A percentile compares a stretch with the other conserved stretches of the same genome.
These are phyloP conservation scores for Mercenaria mercenaria DNA, from an alignment of 1,140 invertebrate species.

Conservation along the genomic window DNA sequence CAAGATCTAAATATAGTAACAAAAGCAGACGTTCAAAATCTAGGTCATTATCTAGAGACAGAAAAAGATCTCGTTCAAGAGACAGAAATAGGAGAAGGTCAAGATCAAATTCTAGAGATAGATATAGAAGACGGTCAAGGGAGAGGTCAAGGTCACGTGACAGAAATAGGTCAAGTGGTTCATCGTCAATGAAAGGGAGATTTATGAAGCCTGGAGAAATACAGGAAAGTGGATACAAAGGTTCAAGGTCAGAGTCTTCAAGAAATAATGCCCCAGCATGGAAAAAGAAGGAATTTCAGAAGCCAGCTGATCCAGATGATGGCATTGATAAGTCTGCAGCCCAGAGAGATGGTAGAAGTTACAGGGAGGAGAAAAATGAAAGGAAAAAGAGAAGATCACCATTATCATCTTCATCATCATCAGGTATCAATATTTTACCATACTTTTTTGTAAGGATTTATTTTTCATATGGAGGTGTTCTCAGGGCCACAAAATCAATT, in stretches of 20 bases:
- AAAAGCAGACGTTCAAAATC: conserved; percentile 25
- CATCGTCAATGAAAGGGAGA: conserved; percentile 49
- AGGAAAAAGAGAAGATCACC: background rate
- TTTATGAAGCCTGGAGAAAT: conserved; percentile 59
- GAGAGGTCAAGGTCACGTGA: conserved; percentile 45
- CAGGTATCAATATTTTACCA: background rate
- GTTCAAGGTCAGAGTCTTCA: background rate
- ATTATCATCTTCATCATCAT: conserved; percentile 53
- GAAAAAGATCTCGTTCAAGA: conserved; percentile 40
- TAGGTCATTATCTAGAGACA: conserved; percentile 14
- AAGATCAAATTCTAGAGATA: conserved; percentile 48
- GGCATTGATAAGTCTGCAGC: background rate
- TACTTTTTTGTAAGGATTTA: too few species aligned
- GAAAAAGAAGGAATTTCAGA: conserved; percentile 66
- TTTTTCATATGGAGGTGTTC: too few species aligned
- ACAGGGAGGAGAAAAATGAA: background rate
- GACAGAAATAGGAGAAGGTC: conserved; percentile 39
- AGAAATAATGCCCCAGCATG: conserved; percentile 32
- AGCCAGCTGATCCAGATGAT: conserved; percentile 31
- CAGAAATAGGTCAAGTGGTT: conserved; percentile 1
- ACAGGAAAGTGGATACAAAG: background rate
- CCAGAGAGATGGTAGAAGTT: background rate
- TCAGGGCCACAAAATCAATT: too few species aligned
- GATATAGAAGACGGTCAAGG: conserved; percentile 47
- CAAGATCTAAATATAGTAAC: conserved; percentile 23